phyloP scores from a whole-genome alignment of 2,113 vertebrate species.

The Brevimyrus niger region DNA sequence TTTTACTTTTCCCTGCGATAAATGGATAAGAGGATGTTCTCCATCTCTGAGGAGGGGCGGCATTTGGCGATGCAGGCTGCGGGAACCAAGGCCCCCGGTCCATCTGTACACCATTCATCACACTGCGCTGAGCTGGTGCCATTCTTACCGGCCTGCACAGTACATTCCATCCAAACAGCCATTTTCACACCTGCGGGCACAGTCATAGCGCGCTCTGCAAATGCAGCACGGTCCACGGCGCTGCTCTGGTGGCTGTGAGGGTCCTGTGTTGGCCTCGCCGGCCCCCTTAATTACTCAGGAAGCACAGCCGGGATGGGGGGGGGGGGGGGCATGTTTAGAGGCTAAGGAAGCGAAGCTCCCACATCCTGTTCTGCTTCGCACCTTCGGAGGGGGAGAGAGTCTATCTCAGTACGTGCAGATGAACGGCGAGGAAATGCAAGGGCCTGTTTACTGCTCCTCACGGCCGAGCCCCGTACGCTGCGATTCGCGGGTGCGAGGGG shows the following conservation, averaged over 20 bases:
- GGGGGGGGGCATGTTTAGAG: conserved; percentile 43
- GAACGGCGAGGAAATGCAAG: not conserved
- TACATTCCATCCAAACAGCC: conserved; percentile 11
- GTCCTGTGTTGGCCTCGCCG: conserved; percentile 26
- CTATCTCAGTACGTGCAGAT: conserved; percentile 33
- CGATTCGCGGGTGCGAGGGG: not conserved
- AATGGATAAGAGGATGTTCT: not conserved
- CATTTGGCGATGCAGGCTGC: conserved; percentile 18
- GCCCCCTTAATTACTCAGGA: conserved; percentile 39
- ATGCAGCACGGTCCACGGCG: conserved; percentile 14
- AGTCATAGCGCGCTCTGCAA: conserved; percentile 23
- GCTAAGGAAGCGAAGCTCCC: conserved; percentile 27
- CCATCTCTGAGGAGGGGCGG: conserved; percentile 20
- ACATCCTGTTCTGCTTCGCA: conserved; percentile 27
- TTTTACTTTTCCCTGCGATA: not conserved
- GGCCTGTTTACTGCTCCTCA: not conserved
- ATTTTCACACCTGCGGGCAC: not conserved
- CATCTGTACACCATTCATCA: conserved; percentile 30
- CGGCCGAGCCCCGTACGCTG: conserved; percentile 11
- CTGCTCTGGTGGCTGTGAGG: conserved; percentile 29
- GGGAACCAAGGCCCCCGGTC: conserved; percentile 15
- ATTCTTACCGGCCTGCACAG: conserved; percentile 12
- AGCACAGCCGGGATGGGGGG: conserved; percentile 35
- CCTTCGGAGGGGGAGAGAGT: conserved; percentile 19
- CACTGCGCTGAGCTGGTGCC: conserved; percentile 19